phyloP scores from a whole-genome alignment of 2,113 vertebrate species.

The Clinocottus analis region DNA sequence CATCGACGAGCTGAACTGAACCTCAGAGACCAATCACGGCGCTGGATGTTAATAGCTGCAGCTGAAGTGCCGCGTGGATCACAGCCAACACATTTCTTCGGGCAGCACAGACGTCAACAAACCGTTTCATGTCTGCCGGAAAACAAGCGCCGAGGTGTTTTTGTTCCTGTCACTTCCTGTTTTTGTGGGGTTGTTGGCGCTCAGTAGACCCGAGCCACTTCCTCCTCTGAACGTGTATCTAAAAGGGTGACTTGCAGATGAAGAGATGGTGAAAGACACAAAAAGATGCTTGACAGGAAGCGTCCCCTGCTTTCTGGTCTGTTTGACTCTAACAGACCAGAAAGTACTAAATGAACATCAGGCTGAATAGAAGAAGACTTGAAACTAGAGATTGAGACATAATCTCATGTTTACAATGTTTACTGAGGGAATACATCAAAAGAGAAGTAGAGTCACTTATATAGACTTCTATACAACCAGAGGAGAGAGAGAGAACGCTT shows the following conservation, averaged over 20 bases:
- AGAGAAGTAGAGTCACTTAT: too few species aligned
- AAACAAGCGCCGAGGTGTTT: not conserved
- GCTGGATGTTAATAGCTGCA: slow-evolving; percentile 21
- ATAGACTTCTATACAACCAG: too few species aligned
- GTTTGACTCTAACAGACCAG: too few species aligned
- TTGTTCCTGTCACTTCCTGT: slow-evolving; percentile 64
- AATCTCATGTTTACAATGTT: too few species aligned
- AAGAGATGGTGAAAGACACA: not conserved
- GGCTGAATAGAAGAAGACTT: too few species aligned
- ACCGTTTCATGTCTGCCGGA: not conserved
- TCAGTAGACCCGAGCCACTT: slow-evolving; percentile 42
- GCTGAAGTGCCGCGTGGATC: slow-evolving; percentile 14
- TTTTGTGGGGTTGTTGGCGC: slow-evolving; percentile 26
- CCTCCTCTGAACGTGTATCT: slow-evolving; percentile 34
- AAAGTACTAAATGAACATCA: too few species aligned
- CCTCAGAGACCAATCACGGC: slow-evolving; percentile 14
- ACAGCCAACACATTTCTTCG: slow-evolving; percentile 18
- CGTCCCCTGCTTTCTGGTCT: too few species aligned
- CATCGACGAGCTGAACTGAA: not conserved
- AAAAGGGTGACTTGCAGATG: not conserved
- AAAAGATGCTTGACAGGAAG: not conserved
- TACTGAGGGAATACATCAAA: too few species aligned
- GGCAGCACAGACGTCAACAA: slow-evolving; percentile 17
- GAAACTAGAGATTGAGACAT: too few species aligned
- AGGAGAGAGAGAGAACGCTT: too few species aligned